Conservation (phyloP, 2,113 vertebrate species). For the Plestiodon gilberti region DNA sequence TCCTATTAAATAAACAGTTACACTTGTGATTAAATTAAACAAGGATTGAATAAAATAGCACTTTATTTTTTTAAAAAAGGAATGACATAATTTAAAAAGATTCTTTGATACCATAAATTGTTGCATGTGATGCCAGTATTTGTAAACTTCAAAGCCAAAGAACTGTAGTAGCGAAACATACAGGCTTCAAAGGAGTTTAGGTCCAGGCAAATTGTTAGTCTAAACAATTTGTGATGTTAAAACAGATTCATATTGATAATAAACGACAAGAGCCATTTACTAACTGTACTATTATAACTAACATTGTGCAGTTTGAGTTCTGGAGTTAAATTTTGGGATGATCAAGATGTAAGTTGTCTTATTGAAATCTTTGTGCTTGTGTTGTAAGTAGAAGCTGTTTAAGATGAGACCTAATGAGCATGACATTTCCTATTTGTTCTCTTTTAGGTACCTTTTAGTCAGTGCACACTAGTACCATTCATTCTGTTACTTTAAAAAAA, state of each 20-base stretch:
- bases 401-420: neutral
- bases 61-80: neutral
- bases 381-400: neutral
- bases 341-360: neutral
- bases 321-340: neutral
- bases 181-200: constrained; percentile 33
- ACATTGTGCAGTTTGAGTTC: neutral
- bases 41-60: neutral
- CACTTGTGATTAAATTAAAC: neutral
- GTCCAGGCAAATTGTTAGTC: neutral
- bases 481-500: neutral
- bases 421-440: neutral
- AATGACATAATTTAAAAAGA: constrained; percentile 23
- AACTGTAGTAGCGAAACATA: neutral
- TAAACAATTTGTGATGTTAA: constrained; percentile 33
- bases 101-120: constrained; percentile 24
- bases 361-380: neutral
- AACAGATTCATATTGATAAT: constrained; percentile 35
- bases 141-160: constrained; percentile 20
- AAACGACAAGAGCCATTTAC: constrained; percentile 26
- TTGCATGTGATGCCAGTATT: neutral
- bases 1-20: neutral
- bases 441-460: neutral
- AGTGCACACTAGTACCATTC: neutral
- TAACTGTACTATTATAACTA: neutral